phyloP scores from a whole-genome alignment of 2,888 invertebrate genomes.

The Hoplodrina blanda region DNA sequence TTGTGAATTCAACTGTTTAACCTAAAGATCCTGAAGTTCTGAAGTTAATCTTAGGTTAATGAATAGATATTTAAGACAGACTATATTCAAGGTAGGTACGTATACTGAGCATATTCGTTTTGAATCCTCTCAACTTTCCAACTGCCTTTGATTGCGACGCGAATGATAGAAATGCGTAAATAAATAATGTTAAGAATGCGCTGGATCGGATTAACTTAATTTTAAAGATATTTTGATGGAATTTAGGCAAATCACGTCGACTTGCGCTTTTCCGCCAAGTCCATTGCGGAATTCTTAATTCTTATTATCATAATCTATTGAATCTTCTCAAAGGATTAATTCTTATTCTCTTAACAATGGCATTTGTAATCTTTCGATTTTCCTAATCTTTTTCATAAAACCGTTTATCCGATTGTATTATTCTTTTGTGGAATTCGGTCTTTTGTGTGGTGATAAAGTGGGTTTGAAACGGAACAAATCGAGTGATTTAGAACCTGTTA shows the following conservation, averaged over 20 bases:
- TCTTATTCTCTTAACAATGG: constrained; percentile 36
- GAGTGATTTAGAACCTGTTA: constrained; percentile 2
- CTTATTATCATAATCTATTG: constrained; percentile 57
- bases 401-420: constrained; percentile 48
- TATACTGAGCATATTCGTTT: not conserved
- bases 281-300: constrained; percentile 34
- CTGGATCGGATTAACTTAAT: constrained; percentile 33
- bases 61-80: constrained; percentile 12
- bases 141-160: constrained; percentile 2
- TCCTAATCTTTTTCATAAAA: constrained; percentile 38
- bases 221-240: constrained; percentile 19
- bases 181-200: constrained; percentile 31
- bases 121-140: constrained; percentile 14
- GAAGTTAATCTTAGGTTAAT: constrained; percentile 18
- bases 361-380: constrained; percentile 42
- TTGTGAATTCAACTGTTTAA: constrained; percentile 13
- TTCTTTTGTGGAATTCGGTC: constrained; percentile 42
- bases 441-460: constrained; percentile 22
- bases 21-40: constrained; percentile 5
- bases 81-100: constrained; percentile 11
- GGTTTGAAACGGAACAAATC: not conserved
- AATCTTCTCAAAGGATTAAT: constrained; percentile 46
- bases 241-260: constrained; percentile 27
- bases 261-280: constrained; percentile 21
- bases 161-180: constrained; percentile 24